Evolutionary conservation across 2,888 invertebrate species (phyloP).

Genomic region (Phortica okadai): DNA sequence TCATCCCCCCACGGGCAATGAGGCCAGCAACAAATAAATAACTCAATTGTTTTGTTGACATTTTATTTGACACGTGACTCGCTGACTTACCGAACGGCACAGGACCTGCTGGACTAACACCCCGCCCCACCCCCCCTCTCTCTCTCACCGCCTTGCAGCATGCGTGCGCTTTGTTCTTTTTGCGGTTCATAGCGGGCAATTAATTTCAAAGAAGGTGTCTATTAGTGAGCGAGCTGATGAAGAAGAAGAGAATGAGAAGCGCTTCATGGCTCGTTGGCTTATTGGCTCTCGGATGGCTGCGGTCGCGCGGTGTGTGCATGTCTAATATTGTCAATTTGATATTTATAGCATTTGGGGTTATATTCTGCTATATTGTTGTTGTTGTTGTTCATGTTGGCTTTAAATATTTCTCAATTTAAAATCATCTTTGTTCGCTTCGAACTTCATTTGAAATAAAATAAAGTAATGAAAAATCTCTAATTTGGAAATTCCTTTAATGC

Average conservation of each 20-base stretch:
- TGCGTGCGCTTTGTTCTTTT: conserved; percentile 49
- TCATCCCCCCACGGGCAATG: conserved; percentile 27
- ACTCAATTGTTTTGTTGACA: conserved; percentile 76
- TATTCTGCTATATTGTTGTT: background rate
- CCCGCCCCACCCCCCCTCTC: background rate
- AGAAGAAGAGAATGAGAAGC: background rate
- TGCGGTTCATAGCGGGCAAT: conserved; percentile 66
- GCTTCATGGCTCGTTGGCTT: conserved; percentile 25
- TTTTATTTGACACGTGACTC: conserved; percentile 76
- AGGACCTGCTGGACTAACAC: conserved; percentile 15
- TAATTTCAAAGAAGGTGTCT: conserved; percentile 70
- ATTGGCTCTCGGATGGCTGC: conserved; percentile 14
- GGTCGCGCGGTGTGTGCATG: conserved; percentile 44
- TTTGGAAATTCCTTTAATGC: conserved; percentile 47
- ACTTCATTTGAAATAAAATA: conserved; percentile 30
- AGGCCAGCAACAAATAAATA: conserved; percentile 66
- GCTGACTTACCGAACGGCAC: conserved; percentile 52
- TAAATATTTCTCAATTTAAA: conserved; percentile 22
- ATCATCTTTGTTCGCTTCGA: conserved; percentile 5
- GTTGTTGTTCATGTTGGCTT: background rate
- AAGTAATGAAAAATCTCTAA: conserved; percentile 26
- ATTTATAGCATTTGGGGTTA: conserved; percentile 54
- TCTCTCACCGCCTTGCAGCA: conserved; percentile 4
- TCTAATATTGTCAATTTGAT: conserved; percentile 67
- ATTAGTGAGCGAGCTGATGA: conserved; percentile 51